Percentiles rank a stretch among this genome's conserved stretches.
Evolutionary conservation across 2,888 invertebrate species (phyloP).

Genomic region (Alcis repandata): DNA sequence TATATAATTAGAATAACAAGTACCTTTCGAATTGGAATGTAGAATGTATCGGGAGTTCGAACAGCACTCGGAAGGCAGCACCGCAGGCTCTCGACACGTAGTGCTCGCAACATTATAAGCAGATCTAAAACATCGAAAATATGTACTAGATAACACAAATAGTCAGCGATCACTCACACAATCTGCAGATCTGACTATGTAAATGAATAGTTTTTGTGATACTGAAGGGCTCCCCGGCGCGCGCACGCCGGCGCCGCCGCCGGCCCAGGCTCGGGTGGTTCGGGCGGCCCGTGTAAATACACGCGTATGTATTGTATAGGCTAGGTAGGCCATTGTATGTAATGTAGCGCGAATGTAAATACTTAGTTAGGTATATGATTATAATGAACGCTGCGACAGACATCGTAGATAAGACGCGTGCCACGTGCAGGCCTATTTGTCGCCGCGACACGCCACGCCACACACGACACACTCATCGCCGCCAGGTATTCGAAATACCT

Average conservation of each 20-base stretch:
- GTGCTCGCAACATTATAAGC: background rate
- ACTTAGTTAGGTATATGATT: conserved; percentile 37
- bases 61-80: background rate
- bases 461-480: conserved; percentile 1
- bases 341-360: conserved; percentile 40
- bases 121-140: background rate
- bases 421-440: background rate
- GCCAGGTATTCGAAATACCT: conserved; percentile 11
- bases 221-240: conserved; percentile 13
- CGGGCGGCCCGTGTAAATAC: conserved; percentile 48
- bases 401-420: conserved; percentile 38
- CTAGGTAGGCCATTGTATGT: conserved; percentile 25
- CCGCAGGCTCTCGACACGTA: too few species aligned
- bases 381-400: conserved; percentile 31
- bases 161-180: conserved; percentile 1
- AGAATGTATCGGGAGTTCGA: background rate
- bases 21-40: background rate
- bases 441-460: background rate
- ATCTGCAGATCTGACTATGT: conserved; percentile 12
- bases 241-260: conserved; percentile 1
- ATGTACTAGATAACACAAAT: background rate
- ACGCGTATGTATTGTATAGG: conserved; percentile 38
- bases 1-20: background rate
- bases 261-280: background rate
- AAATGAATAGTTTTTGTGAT: conserved; percentile 26